phyloP scores from a whole-genome alignment of 2,113 vertebrate species.

The Corynorhinus townsendii region DNA sequence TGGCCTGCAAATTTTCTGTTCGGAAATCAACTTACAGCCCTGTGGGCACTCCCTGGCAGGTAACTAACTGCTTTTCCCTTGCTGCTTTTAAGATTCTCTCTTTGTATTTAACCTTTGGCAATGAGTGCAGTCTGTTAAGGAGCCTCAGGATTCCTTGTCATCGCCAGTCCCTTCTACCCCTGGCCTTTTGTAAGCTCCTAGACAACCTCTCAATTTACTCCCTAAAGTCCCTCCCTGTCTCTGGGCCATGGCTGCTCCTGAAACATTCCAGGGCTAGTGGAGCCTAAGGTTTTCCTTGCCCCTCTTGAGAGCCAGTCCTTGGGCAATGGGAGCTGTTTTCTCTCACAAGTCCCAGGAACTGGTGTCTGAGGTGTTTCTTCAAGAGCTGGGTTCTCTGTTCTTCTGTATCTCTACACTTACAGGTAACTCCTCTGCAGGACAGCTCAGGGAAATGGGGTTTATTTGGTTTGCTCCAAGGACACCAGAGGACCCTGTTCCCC shows the following conservation, averaged over 20 bases:
- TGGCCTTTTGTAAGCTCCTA: neutral
- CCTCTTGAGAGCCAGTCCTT: neutral
- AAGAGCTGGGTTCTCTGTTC: neutral
- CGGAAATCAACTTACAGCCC: too few species aligned
- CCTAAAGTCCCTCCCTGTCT: too few species aligned
- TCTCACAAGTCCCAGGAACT: neutral
- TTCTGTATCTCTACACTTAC: too few species aligned
- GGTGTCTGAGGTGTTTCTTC: neutral
- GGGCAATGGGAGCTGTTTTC: neutral
- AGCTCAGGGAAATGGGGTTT: too few species aligned
- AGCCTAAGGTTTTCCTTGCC: neutral
- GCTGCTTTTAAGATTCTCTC: too few species aligned
- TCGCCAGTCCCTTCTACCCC: fast-evolving
- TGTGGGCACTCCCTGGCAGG: too few species aligned
- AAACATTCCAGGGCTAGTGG: neutral
- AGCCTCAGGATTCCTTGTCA: neutral
- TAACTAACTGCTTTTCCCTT: too few species aligned
- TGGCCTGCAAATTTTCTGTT: too few species aligned
- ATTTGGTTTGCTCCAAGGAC: too few species aligned
- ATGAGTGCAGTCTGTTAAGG: neutral
- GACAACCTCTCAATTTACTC: neutral
- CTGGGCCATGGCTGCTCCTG: neutral
- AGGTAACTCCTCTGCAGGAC: too few species aligned
- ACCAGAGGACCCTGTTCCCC: neutral
- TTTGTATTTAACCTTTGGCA: too few species aligned